Base-by-base conservation (phyloP, 2,797 vertebrate genomes). In the Phoebastria nigripes region DNA sequence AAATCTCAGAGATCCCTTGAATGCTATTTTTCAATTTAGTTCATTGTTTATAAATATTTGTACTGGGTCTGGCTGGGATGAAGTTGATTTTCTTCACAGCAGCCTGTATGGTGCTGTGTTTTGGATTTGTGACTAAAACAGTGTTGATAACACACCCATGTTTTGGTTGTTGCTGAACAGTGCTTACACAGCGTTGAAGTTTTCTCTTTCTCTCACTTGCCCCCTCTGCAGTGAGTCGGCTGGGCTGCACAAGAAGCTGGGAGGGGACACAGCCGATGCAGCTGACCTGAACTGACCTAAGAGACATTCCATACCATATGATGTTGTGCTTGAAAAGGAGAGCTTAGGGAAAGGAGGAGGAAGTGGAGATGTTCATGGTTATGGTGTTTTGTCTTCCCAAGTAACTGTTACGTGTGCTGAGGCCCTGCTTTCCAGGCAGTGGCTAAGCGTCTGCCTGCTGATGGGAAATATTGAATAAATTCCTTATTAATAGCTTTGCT, bases 251-350 rank as follows among this genome's bases (percentile, higher is more conserved):
- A 25, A 39, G 18, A 33, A 46, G 25, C 20, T 42, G 37, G 11
- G 6, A 62, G 42, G 16, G 10, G 12, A 66, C 35, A 11, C 2
- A 3, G 44, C 2, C 0, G 0, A 11, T 33, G 35, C 41, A 54
- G 44, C 2, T n/a, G 33, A 37, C 55, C 80, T 24, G 44, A 46
- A 19, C 5, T 42, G 35, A 55, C 3, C 9, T 3, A 19, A 35
- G 21, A 58, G 31, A 52, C 12, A 9, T 16, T 29, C 29, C 12
- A 15, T 29, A 62, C 11, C 28, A 9, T 21, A 49, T 8, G 26
- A 26, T 1, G 2, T 12, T 8, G 6, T 44, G 59, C 33, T 79
- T 42, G n/a, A 35, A 72, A 55, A 46, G 15, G 4, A 56, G 22
- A 72, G 11, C 22, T 76, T 33, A 35, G 51, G 21, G 39, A 55